A percentile compares a stretch with the other conserved stretches of the same genome.
These are phyloP conservation scores for Dicerorhinus sumatrensis DNA, from an alignment of 2,113 vertebrate genomes.

Conservation along the genomic window DNA sequence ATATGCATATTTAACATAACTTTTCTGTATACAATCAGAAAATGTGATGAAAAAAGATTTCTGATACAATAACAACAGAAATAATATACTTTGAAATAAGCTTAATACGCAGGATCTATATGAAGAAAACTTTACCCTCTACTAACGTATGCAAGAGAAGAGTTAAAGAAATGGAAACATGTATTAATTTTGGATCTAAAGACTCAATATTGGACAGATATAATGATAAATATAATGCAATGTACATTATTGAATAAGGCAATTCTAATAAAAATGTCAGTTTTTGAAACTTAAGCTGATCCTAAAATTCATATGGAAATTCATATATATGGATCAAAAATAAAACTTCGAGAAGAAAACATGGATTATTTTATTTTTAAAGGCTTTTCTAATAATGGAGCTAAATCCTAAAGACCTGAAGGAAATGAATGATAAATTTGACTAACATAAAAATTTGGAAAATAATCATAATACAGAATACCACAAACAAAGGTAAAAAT, in stretches of 20 bases:
- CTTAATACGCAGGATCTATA: background rate
- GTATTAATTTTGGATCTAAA: background rate
- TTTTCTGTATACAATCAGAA: background rate
- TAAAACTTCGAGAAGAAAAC: background rate
- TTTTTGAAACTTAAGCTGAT: constrained; percentile 34
- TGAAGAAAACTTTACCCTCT: background rate
- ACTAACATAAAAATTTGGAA: background rate
- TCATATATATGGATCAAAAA: background rate
- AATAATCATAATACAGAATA: background rate
- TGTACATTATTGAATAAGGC: background rate
- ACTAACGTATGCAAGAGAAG: background rate
- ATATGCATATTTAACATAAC: background rate
- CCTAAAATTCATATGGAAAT: constrained; percentile 50
- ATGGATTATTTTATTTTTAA: background rate
- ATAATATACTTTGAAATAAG: background rate
- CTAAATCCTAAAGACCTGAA: background rate
- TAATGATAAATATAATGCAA: background rate
- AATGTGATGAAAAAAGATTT: background rate
- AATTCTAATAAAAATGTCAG: background rate
- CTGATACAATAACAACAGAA: background rate
- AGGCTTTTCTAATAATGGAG: background rate
- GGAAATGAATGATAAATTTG: background rate
- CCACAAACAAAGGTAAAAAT: constrained; percentile 5
- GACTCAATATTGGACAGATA: background rate
- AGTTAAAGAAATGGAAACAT: background rate